Evolutionary conservation across 2,797 vertebrate genomes (phyloP).

Genomic region (Poecilia gillii): DNA sequence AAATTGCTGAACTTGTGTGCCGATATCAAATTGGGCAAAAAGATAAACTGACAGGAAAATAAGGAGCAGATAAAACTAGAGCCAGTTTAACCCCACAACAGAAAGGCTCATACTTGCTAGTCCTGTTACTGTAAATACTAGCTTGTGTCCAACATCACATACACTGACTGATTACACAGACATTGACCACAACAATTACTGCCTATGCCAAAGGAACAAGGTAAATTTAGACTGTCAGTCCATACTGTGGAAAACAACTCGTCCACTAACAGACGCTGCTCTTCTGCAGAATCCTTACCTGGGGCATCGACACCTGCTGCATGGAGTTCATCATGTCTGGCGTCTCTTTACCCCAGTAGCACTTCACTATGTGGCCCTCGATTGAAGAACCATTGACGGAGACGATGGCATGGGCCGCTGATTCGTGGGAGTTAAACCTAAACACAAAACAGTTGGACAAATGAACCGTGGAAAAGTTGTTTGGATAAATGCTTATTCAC

Average conservation of each 20-base stretch:
- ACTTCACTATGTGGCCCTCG: conserved; percentile 95
- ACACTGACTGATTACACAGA: neutral
- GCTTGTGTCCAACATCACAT: neutral
- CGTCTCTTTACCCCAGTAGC: conserved; percentile 98
- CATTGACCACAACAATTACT: neutral
- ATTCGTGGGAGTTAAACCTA: conserved; percentile 96
- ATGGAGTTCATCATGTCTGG: conserved; percentile 92
- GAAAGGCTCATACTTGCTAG: neutral
- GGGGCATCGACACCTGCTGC: conserved; percentile 87
- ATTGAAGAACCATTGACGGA: conserved; percentile 95
- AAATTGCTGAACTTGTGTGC: neutral
- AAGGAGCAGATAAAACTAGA: neutral
- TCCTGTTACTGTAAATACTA: neutral
- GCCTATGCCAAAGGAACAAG: neutral
- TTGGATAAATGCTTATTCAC: neutral
- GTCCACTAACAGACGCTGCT: neutral
- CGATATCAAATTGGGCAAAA: neutral
- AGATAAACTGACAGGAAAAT: neutral
- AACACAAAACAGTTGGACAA: neutral
- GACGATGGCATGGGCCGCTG: conserved; percentile 95
- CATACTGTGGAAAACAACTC: neutral
- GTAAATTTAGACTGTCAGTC: neutral
- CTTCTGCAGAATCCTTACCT: conserved; percentile 63
- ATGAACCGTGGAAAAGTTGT: conserved; percentile 5
- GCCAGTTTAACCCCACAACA: neutral